Evolutionary conservation across 2,888 invertebrate species (phyloP).

Genomic region (Dinocampus coccinellae): DNA sequence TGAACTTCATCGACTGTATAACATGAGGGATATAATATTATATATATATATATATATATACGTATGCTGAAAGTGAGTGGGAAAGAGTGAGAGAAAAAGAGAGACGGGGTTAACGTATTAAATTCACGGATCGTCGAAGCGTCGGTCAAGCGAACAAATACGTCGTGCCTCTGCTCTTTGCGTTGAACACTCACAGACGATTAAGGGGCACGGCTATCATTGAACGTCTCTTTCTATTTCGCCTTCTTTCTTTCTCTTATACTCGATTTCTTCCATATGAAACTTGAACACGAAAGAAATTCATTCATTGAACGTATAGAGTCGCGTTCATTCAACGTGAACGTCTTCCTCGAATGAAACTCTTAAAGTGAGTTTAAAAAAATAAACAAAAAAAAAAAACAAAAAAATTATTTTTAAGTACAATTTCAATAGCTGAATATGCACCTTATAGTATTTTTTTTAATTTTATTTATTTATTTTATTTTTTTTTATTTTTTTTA

Average conservation of each 20-base stretch:
- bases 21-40: neutral
- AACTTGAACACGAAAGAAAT: conserved; percentile 24
- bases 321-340: conserved; percentile 34
- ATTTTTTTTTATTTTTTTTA: no score
- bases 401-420: neutral
- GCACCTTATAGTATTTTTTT: neutral
- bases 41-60: no score
- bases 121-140: conserved; percentile 8
- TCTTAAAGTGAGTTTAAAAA: neutral
- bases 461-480: no score
- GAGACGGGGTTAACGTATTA: neutral
- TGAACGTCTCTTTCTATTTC: neutral
- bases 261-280: neutral
- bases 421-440: neutral
- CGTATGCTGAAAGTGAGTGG: neutral
- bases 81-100: neutral
- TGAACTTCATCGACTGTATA: neutral
- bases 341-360: conserved; percentile 22
- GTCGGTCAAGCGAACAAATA: conserved; percentile 4
- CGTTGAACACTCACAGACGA: conserved; percentile 3
- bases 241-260: neutral
- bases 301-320: conserved; percentile 21
- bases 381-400: no score
- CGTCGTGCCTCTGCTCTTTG: conserved; percentile 13
- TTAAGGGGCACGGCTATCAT: conserved; percentile 21